Conservation (phyloP, 2,888 invertebrate genomes). For the Cephus runcator region DNA sequence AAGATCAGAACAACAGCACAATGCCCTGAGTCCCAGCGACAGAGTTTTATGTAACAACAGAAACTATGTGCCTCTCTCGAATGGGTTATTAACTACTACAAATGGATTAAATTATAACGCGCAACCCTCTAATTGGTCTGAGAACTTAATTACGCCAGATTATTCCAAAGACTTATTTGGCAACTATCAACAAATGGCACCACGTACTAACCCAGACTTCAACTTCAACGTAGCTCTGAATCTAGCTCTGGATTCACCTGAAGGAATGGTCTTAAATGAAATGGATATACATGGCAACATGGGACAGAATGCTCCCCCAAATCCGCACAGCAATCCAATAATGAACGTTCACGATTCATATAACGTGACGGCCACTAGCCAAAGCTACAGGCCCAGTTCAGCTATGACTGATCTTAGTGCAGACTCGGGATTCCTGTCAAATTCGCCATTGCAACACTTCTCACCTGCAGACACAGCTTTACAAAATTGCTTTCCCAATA, state of each 20-base stretch:
- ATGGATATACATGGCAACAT: constrained; percentile 22
- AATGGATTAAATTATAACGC: constrained; percentile 38
- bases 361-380: constrained; percentile 36
- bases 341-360: constrained; percentile 55
- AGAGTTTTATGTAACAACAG: constrained; percentile 21
- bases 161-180: constrained; percentile 51
- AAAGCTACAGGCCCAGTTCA: constrained; percentile 52
- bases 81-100: constrained; percentile 23
- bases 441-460: constrained; percentile 58
- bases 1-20: constrained; percentile 10
- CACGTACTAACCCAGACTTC: constrained; percentile 48
- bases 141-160: constrained; percentile 38
- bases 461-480: constrained; percentile 54
- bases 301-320: constrained; percentile 40
- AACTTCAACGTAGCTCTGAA: constrained; percentile 50
- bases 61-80: constrained; percentile 40
- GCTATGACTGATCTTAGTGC: constrained; percentile 57
- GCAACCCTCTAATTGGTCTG: constrained; percentile 44
- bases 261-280: constrained; percentile 36
- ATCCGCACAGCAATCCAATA: constrained; percentile 43
- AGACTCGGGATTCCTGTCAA: constrained; percentile 57
- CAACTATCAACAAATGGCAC: constrained; percentile 50
- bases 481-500: constrained; percentile 51
- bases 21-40: constrained; percentile 29
- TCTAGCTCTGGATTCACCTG: constrained; percentile 34